Evolutionary conservation across 1,140 invertebrate species (phyloP).

Genomic region (Cotesia chilonis): DNA sequence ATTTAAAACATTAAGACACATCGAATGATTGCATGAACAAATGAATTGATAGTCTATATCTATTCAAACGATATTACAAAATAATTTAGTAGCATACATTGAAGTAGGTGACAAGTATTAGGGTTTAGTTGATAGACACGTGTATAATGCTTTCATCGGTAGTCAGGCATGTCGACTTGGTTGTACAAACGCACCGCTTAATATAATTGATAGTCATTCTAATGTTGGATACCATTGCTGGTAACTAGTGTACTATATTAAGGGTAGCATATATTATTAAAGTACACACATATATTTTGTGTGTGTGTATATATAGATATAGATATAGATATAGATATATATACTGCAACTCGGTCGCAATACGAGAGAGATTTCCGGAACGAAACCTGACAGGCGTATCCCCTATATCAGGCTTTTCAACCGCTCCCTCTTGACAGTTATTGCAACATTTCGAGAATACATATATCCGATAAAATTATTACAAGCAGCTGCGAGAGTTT

Average conservation of each 20-base stretch:
- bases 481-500: slow-evolving; percentile 54
- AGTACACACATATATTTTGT: no score
- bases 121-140: not conserved
- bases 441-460: slow-evolving; percentile 50
- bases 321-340: not conserved
- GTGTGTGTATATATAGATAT: not conserved
- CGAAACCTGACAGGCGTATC: slow-evolving; percentile 47
- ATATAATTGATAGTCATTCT: slow-evolving; percentile 34
- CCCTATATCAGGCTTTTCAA: slow-evolving; percentile 53
- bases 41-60: no score
- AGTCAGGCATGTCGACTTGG: slow-evolving; percentile 34
- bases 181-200: slow-evolving; percentile 10
- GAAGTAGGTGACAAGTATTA: slow-evolving; percentile 4
- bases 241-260: not conserved
- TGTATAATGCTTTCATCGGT: slow-evolving; percentile 28
- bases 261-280: no score
- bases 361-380: slow-evolving; percentile 47
- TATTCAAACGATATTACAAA: no score
- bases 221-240: not conserved
- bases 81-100: not conserved
- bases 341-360: not conserved
- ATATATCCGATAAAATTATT: slow-evolving; percentile 58
- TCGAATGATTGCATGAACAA: no score
- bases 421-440: slow-evolving; percentile 54
- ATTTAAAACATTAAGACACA: no score